Conservation (phyloP, 1,140 invertebrate species). For the Diachasmimorpha longicaudata region DNA sequence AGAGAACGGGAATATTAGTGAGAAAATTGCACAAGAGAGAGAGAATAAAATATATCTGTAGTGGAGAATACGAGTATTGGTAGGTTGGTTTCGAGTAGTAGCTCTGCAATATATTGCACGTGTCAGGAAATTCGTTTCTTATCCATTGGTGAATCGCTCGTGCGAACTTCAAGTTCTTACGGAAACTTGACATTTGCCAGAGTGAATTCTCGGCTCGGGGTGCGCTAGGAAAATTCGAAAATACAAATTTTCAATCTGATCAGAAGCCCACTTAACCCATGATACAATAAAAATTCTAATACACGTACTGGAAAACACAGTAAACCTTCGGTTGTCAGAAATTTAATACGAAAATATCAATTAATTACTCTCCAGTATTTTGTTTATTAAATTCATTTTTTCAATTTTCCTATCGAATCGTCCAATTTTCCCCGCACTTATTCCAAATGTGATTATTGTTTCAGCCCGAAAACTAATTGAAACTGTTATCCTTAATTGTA, state of each 20-base stretch:
- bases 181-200: conserved; percentile 21
- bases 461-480: too few relatives aligned
- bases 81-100: conserved; percentile 6
- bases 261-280: background rate
- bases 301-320: too few relatives aligned
- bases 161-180: conserved; percentile 6
- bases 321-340: too few relatives aligned
- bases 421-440: too few relatives aligned
- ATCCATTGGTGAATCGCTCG: conserved; percentile 26
- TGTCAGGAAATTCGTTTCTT: conserved; percentile 36
- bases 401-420: background rate
- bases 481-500: too few relatives aligned
- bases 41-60: conserved; percentile 13
- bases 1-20: conserved; percentile 10
- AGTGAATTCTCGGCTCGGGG: conserved; percentile 15
- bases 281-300: too few relatives aligned
- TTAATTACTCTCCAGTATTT: too few relatives aligned
- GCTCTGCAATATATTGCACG: conserved; percentile 32
- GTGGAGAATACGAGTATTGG: background rate
- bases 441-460: too few relatives aligned
- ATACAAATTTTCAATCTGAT: background rate
- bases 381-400: too few relatives aligned
- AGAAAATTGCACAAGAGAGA: background rate
- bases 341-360: too few relatives aligned
- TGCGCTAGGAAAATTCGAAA: background rate